Evolutionary conservation across 2,113 vertebrate genomes (phyloP), one percentile per base, ranked within the genome.

Genomic region (Circaetus gallicus): DNA sequence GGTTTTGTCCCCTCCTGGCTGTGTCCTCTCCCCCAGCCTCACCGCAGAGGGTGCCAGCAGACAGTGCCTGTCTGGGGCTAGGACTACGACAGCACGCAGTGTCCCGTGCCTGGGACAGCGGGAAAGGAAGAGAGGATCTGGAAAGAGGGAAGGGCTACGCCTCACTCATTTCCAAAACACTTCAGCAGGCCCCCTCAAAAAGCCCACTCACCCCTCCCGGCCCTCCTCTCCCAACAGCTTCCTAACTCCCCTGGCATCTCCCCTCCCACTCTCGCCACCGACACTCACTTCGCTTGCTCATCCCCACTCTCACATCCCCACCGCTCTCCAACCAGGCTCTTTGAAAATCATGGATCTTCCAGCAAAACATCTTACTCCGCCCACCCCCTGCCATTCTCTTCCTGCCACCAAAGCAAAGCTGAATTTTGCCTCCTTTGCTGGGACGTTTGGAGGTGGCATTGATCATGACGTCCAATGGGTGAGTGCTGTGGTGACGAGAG

Each of bases 391-490:
- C 43, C 28, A 2, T 38, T 82, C 58, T 58, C 69, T 61, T 78
- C 53, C 66, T 66, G 40, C n/a, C 66, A 38, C 34, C n/a, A 25
- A 11, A 5, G 7, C 38, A n/a, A 31, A 77, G 4, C n/a, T 71
- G 19, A 19, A 11, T 67, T 77, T 61, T 81, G 10, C 28, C 11
- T 71, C 86, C 13, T 4, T 31, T 42, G 19, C 62, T 76, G 74
- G 25, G 45, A 2, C 0, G 0, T 67, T 50, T 42, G 20, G 43
- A 47, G 28, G 9, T 78, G 81, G 36, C 47, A 36, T 19, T 5
- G 5, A 9, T 31, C 19, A 3, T 4, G 18, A 13, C 1, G 2
- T 49, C 29, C 40, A 52, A 16, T 1, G 3, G 24, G 53, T 20
- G n/a, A 61, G 50, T 25, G 53, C 36, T 76, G 47, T 38, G 52